These are phyloP conservation scores for Zophobas atratus DNA, from an alignment of 1,140 invertebrate genomes.

Conservation along the genomic window DNA sequence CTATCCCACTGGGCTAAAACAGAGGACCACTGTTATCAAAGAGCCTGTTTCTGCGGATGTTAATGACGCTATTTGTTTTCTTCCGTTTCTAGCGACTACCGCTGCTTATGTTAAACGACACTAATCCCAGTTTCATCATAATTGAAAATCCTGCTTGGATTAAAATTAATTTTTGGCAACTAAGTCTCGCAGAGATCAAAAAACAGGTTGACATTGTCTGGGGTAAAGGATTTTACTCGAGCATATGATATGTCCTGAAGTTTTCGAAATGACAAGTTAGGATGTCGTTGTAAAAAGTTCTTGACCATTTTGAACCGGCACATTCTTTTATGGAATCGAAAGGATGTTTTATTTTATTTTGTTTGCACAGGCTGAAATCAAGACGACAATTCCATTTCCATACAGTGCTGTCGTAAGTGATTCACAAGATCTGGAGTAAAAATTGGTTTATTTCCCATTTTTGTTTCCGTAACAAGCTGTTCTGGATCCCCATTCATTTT, in stretches of 20 bases:
- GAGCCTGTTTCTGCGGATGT: constrained; percentile 69
- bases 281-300: constrained; percentile 52
- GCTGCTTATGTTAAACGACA: constrained; percentile 65
- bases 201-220: constrained; percentile 61
- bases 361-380: constrained; percentile 53
- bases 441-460: neutral
- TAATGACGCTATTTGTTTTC: constrained; percentile 68
- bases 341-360: constrained; percentile 51
- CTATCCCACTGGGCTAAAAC: constrained; percentile 66
- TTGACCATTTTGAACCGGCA: constrained; percentile 53
- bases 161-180: constrained; percentile 58
- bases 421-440: neutral
- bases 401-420: neutral
- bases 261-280: constrained; percentile 55
- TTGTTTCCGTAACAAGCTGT: neutral
- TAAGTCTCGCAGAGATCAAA: constrained; percentile 62
- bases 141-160: constrained; percentile 61
- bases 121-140: constrained; percentile 52
- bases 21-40: constrained; percentile 67
- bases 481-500: constrained; percentile 19
- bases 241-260: constrained; percentile 61
- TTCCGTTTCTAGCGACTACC: constrained; percentile 66
- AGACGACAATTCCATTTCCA: constrained; percentile 36
- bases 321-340: constrained; percentile 41
- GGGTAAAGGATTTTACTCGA: constrained; percentile 62